Evolutionary conservation across 2,797 vertebrate genomes (phyloP), one percentile per base, ranked within the genome.

Genomic region (Paramormyrops hopkinsi): DNA sequence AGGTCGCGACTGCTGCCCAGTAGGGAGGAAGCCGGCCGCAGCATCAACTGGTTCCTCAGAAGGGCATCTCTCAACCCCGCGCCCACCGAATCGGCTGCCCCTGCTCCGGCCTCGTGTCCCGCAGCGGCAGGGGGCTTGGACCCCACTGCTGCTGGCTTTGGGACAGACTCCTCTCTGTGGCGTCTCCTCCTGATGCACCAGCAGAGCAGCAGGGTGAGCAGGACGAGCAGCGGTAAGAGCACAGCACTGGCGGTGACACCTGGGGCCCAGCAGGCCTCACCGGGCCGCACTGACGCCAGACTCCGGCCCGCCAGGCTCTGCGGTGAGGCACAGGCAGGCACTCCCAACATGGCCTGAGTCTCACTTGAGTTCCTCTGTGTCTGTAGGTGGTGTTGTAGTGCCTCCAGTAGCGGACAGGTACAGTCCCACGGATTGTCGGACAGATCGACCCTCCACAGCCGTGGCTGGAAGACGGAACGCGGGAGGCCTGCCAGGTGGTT

Each of bases 401-500:
- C 91, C 73, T 95, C 94, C 54, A 97, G 69, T 1, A 97, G 91
- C 25, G 91, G 29, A 11, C 97, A 98, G 69, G 96, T 96, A 91
- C 97, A 98, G 62, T 96, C 95, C 97, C 97, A 97, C 46, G 90
- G 95, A 91, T 98, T 98, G 59, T 95, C 95, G 44, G 94, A 94
- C 87, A 98, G 94, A 41, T 95, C 94, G 84, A 98, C 94, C 1
- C 50, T 94, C 11, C 91, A 89, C 59, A 98, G 95, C 0, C 92
- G 92, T 0, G 95, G 93, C 83, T 90, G 90, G 48, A 98, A 92
- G 33, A 97, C 56, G 9, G 94, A 92, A 0, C 50, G 41, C 0
- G 97, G 96, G 22, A 98, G 94, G 86, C 93, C 91, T 0, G 86
- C 92, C 5, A 98, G 92, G 9, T 89, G 92, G 87, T 98, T 98